Evolutionary conservation across 2,888 invertebrate genomes (phyloP), one percentile per base, ranked within the genome.

Genomic region (Rhyacophila evoluta): DNA sequence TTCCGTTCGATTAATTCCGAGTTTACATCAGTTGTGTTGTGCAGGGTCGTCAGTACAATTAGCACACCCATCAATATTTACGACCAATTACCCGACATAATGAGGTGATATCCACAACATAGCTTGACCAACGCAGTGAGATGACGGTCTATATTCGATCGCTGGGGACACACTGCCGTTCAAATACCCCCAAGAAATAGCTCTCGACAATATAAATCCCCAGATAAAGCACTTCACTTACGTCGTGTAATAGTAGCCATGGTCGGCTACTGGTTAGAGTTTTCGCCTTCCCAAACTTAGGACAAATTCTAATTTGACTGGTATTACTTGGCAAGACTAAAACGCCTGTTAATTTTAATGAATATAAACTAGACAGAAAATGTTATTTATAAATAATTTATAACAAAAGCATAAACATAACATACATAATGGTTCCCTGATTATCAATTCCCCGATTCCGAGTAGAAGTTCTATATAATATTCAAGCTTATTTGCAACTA

Each of bases 1-100:
- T 55, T 55, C 25, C 25, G 25, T 19, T 55, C 55, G 55, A 55
- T 55, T 55, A 19, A 10, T 19, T 10, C 55, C 19, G 55, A 19
- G 25, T 55, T 33, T 33, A 55, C 55, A 55, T 15, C 19, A 55
- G 55, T 55, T 25, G 25, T 55, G 55, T 55, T 55, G 55, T 72
- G 29, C 37, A 37, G 27, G 25, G 38, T 12, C 38, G 38, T 72
- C 72, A 27, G 27, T 55, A 55, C 74, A 41, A 55, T 29, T 28
- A 74, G 33, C 28, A 1, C 41, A 29, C 55, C 72, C 27, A 78
- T 80, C 78, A 80, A 80, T 80, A 80, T 80, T 80, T 78, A 80
- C 80, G 80, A 75, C 78, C 80, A 80, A 80, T 80, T 80, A 80
- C 73, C 75, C 78, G 12, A 11, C 73, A 73, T 80, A 80, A 80